Evolutionary conservation across 2,888 invertebrate species (phyloP).

Genomic region (Lycaena phlaeas): DNA sequence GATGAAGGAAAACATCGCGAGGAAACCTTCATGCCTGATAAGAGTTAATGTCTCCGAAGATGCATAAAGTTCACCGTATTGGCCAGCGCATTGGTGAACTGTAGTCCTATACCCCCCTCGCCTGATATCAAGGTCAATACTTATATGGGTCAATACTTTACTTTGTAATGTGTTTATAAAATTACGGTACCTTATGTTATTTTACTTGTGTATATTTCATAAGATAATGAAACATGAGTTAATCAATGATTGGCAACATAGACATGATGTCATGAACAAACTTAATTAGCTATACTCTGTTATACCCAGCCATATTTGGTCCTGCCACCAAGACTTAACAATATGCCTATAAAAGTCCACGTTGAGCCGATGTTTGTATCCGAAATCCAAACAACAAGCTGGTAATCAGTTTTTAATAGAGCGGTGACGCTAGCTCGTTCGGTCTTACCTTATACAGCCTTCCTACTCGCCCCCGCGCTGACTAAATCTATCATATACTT

Average conservation of each 20-base stretch:
- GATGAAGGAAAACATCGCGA: too few species aligned
- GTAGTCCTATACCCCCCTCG: too few species aligned
- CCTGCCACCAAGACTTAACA: constrained; percentile 33
- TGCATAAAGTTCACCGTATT: too few species aligned
- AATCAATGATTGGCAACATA: neutral
- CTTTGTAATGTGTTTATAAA: too few species aligned
- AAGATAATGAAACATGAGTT: too few species aligned
- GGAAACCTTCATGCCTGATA: too few species aligned
- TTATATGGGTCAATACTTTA: too few species aligned
- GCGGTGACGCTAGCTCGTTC: constrained; percentile 52
- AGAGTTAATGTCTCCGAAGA: too few species aligned
- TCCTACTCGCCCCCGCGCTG: constrained; percentile 67
- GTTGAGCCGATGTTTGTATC: constrained; percentile 38
- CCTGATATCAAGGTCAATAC: too few species aligned
- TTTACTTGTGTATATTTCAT: too few species aligned
- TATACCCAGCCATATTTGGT: constrained; percentile 23
- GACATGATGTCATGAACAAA: constrained; percentile 1
- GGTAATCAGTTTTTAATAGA: constrained; percentile 40
- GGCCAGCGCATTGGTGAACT: too few species aligned
- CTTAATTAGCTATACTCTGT: constrained; percentile 12
- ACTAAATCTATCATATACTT: constrained; percentile 30
- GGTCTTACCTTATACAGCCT: constrained; percentile 57
- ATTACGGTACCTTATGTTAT: too few species aligned
- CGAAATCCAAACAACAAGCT: constrained; percentile 41
- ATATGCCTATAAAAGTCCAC: constrained; percentile 58